Base-by-base conservation (phyloP, 2,113 vertebrate genomes). In the Geococcyx californianus region DNA sequence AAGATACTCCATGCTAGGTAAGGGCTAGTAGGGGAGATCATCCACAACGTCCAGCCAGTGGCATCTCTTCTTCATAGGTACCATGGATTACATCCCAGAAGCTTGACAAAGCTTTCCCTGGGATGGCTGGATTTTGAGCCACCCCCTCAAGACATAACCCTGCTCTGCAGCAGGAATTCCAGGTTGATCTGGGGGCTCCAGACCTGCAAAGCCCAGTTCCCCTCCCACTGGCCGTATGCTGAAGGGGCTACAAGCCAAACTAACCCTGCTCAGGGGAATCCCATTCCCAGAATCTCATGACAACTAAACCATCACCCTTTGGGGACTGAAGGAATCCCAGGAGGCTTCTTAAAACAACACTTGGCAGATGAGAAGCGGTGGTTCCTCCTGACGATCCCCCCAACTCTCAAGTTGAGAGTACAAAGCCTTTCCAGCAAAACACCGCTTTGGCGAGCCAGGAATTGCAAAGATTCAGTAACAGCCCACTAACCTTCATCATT, bases 401-500 rank as follows among this genome's bases (percentile, higher is more conserved):
- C 40, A 60, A 33, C n/a, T 86, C 67, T 36, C 58, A 47, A 9
- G 36, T 11, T 0, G 1, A 62, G 78, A 40, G 10, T 1, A 10
- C 38, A 55, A 85, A 78, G 36, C 21, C 54, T 36, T 26, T 36
- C n/a, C 56, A 69, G 26, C 24, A 83, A 91, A 91, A 33, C 58
- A 44, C 26, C 18, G 0, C n/a, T 9, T 51, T 69, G 5, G 2
- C 23, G 36, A 76, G 11, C 62, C 59, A 8, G 0, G 47, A 66
- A 73, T 9, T 29, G n/a, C 83, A 59, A 47, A 26, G 40, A 7
- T 60, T 49, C 36, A 58, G 51, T 31, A 55, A 54, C 25, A 82
- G 25, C 15, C 45, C 38, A 68, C 97, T 92, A 94, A 99, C 99
- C 99, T 99, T 99, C 99, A 99, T 99, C 99, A 99, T 99, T 68